These are phyloP conservation scores for Aplysina aerophoba DNA, from an alignment of 37 sponge, comb jelly and placozoan species.

Conservation along the genomic window DNA sequence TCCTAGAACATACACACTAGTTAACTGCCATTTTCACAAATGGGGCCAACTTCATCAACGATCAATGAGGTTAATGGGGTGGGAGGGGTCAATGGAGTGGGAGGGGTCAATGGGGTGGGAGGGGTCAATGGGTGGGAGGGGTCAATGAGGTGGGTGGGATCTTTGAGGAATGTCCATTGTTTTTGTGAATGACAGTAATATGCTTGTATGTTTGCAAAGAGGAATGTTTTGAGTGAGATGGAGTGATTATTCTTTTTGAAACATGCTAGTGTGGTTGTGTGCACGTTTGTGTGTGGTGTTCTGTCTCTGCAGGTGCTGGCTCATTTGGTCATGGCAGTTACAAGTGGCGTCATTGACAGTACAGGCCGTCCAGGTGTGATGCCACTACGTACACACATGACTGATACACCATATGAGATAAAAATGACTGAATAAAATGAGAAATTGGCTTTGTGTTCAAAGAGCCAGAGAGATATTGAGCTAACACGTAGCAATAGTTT, in stretches of 20 bases:
- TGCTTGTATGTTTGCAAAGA: too few relatives aligned
- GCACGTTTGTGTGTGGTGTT: background rate
- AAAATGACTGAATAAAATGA: background rate
- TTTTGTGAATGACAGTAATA: conserved; percentile 2
- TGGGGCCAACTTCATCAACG: background rate
- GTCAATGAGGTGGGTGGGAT: background rate
- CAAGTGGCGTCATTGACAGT: background rate
- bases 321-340: background rate
- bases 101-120: too few relatives aligned
- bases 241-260: background rate
- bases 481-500: too few relatives aligned
- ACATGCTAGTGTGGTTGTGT: background rate
- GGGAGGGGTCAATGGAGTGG: too few relatives aligned
- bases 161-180: background rate
- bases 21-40: too few relatives aligned
- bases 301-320: conserved; percentile 9
- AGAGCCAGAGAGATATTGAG: background rate
- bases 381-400: too few relatives aligned
- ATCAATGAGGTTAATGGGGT: too few relatives aligned
- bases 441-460: background rate
- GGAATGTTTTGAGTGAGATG: too few relatives aligned
- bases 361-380: background rate
- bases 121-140: too few relatives aligned
- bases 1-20: background rate
- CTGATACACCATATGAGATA: too few relatives aligned